These are phyloP conservation scores for Andrena bicolor DNA, from an alignment of 2,888 invertebrate genomes.

Conservation along the genomic window DNA sequence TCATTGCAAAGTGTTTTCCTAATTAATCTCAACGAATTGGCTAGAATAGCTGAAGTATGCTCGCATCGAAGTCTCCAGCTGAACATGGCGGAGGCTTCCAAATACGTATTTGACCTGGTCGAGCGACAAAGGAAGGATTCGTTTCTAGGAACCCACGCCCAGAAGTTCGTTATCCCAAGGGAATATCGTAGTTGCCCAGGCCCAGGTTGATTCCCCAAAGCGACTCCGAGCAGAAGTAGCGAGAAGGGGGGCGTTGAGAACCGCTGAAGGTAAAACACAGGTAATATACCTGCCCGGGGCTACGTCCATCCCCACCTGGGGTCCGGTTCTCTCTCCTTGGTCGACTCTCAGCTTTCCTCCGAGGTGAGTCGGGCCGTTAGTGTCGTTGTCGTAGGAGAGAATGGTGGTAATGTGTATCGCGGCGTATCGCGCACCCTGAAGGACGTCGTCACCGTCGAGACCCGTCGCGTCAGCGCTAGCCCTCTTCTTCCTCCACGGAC, in stretches of 20 bases:
- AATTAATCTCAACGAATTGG: neutral
- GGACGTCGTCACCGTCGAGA: conserved; percentile 55
- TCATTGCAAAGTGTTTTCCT: too few species aligned
- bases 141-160: neutral
- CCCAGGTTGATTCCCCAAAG: neutral
- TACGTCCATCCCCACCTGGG: conserved; percentile 71
- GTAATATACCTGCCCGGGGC: conserved; percentile 77
- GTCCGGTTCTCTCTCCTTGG: conserved; percentile 71
- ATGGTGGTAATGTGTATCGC: conserved; percentile 70
- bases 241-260: conserved; percentile 63
- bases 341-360: conserved; percentile 69
- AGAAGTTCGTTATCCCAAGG: neutral
- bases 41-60: neutral
- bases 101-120: neutral
- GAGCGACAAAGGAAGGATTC: neutral
- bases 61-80: conserved; percentile 43
- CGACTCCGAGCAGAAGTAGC: too few species aligned
- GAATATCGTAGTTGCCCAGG: too few species aligned
- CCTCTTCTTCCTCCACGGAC: conserved; percentile 11
- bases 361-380: conserved; percentile 73
- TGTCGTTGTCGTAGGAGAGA: conserved; percentile 72
- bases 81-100: neutral
- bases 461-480: conserved; percentile 20
- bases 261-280: conserved; percentile 75
- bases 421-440: conserved; percentile 69